Conservation (phyloP, 2,888 invertebrate species). For the Torymus auratus region DNA sequence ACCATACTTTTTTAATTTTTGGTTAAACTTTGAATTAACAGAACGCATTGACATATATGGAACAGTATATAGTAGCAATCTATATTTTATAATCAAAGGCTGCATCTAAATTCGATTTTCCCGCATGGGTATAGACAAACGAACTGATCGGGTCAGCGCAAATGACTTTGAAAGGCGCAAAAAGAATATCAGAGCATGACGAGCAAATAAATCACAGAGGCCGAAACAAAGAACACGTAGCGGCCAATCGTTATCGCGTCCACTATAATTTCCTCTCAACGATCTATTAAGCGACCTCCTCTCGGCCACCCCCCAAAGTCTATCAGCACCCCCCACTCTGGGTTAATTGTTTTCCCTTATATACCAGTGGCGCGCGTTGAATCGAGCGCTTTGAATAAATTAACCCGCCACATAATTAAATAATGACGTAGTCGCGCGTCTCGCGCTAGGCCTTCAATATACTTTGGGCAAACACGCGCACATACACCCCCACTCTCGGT, state of each 20-base stretch:
- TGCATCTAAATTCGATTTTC: too few species aligned
- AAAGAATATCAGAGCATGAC: slow-evolving; percentile 5
- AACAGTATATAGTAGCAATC: too few species aligned
- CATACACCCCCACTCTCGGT: not conserved
- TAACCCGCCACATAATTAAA: slow-evolving; percentile 64
- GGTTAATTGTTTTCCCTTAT: slow-evolving; percentile 55
- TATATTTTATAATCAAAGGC: too few species aligned
- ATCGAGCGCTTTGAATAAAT: slow-evolving; percentile 58
- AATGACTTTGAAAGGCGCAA: not conserved
- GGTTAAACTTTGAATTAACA: too few species aligned
- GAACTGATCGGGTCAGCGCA: too few species aligned
- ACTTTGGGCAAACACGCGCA: slow-evolving; percentile 66
- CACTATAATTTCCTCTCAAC: slow-evolving; percentile 53
- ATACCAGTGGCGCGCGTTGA: slow-evolving; percentile 7
- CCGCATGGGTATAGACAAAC: too few species aligned
- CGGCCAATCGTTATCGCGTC: slow-evolving; percentile 55
- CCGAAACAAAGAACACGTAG: slow-evolving; percentile 30
- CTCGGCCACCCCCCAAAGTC: not conserved
- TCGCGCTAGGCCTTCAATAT: slow-evolving; percentile 60
- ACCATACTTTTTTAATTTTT: too few species aligned
- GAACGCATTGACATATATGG: too few species aligned
- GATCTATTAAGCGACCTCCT: slow-evolving; percentile 32
- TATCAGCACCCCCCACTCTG: not conserved
- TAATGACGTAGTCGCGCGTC: slow-evolving; percentile 66
- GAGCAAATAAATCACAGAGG: slow-evolving; percentile 1